Conservation (phyloP, 2,888 invertebrate species). For the Melanostoma mellinum region DNA sequence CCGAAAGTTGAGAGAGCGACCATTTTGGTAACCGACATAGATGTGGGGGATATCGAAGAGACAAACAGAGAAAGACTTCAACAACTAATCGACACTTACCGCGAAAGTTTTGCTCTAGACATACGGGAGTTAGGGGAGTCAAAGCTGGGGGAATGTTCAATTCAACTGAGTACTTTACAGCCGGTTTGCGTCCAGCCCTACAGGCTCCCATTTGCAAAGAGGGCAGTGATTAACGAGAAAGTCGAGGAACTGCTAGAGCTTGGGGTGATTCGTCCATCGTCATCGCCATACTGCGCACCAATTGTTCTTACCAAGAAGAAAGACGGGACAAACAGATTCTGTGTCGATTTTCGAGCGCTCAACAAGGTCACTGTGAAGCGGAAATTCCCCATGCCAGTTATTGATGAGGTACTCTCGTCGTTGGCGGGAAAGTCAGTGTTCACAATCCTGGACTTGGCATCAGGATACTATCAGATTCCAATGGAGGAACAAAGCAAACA, state of each 20-base stretch:
- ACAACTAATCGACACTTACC: neutral
- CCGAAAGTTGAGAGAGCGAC: neutral
- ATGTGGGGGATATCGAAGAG: neutral
- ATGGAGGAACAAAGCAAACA: constrained; percentile 20
- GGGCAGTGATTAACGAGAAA: constrained; percentile 21
- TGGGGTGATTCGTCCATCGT: constrained; percentile 74
- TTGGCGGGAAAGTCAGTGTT: constrained; percentile 32
- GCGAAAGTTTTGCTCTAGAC: constrained; percentile 12
- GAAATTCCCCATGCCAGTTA: constrained; percentile 45
- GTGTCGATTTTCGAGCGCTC: constrained; percentile 77
- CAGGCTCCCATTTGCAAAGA: constrained; percentile 26
- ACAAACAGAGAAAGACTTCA: neutral
- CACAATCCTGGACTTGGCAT: constrained; percentile 30
- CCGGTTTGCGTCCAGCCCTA: constrained; percentile 25
- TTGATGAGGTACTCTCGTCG: constrained; percentile 25
- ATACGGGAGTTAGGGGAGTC: neutral
- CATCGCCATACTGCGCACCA: constrained; percentile 75
- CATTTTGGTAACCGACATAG: too few relatives aligned
- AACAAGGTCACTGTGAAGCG: constrained; percentile 32
- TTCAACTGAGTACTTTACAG: constrained; percentile 7
- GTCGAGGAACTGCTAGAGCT: constrained; percentile 74
- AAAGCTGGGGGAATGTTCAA: constrained; percentile 10
- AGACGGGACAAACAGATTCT: constrained; percentile 67
- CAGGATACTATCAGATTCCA: constrained; percentile 30
- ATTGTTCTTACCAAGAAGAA: constrained; percentile 70